Conservation (phyloP, 1,140 invertebrate species). For the Asobara japonica region DNA sequence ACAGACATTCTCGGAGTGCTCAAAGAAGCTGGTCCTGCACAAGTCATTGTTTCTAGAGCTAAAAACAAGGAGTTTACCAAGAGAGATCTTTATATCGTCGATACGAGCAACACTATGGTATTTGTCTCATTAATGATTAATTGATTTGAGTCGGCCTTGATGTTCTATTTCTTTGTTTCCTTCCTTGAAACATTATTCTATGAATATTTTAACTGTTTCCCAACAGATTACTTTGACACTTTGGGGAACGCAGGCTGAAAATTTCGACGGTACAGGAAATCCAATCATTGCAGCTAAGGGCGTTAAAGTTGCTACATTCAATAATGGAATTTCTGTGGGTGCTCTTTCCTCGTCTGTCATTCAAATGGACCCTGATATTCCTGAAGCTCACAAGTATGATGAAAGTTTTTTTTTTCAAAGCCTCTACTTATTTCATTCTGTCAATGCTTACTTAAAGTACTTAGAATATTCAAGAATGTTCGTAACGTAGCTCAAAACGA, state of each 20-base stretch:
- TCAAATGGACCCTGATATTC: slow-evolving; percentile 88
- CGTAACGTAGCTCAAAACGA: no score
- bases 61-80: slow-evolving; percentile 89
- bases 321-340: slow-evolving; percentile 77
- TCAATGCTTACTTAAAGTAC: no score
- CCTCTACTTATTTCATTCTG: no score
- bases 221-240: slow-evolving; percentile 74
- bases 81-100: slow-evolving; percentile 87
- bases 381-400: slow-evolving; percentile 76
- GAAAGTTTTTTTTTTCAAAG: neutral
- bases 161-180: neutral
- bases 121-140: neutral
- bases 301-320: slow-evolving; percentile 76
- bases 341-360: slow-evolving; percentile 70
- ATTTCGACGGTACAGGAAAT: slow-evolving; percentile 79
- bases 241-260: slow-evolving; percentile 85
- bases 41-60: slow-evolving; percentile 76
- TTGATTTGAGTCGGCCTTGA: neutral
- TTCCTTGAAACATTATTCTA: neutral
- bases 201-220: slow-evolving; percentile 37
- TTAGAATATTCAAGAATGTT: no score
- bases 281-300: slow-evolving; percentile 88
- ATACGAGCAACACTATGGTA: slow-evolving; percentile 83
- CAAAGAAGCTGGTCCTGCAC: slow-evolving; percentile 78
- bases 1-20: slow-evolving; percentile 93